Conservation (phyloP, 1,140 invertebrate species). For the Protaetia brevitarsis region DNA sequence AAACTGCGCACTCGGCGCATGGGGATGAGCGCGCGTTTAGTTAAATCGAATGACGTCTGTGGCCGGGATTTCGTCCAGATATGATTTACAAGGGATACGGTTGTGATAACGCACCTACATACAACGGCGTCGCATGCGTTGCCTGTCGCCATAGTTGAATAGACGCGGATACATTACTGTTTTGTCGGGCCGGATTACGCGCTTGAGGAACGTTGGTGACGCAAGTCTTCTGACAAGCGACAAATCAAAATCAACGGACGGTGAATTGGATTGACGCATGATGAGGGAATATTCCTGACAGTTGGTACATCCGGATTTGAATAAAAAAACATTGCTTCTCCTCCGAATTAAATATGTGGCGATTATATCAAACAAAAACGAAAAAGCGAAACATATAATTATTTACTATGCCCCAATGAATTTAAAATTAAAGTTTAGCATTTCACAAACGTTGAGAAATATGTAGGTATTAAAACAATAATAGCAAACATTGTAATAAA, state of each 20-base stretch:
- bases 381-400: no score
- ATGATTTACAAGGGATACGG: conserved; percentile 1
- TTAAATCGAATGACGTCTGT: neutral
- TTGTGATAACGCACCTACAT: neutral
- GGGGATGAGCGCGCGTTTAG: neutral
- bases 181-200: neutral
- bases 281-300: no score
- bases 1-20: neutral
- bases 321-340: no score
- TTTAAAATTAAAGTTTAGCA: no score
- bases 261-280: neutral
- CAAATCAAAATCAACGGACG: neutral
- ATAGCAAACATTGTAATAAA: no score
- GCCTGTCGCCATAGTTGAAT: neutral
- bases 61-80: neutral
- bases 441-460: no score
- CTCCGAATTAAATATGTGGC: no score
- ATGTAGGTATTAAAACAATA: no score
- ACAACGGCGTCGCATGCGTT: neutral
- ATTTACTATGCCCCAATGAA: no score
- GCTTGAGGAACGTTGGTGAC: neutral
- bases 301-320: no score
- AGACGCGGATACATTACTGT: neutral
- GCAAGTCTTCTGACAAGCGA: neutral
- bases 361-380: no score